Conservation (phyloP, 2,888 invertebrate genomes). For the Nasonovia ribisnigri region DNA sequence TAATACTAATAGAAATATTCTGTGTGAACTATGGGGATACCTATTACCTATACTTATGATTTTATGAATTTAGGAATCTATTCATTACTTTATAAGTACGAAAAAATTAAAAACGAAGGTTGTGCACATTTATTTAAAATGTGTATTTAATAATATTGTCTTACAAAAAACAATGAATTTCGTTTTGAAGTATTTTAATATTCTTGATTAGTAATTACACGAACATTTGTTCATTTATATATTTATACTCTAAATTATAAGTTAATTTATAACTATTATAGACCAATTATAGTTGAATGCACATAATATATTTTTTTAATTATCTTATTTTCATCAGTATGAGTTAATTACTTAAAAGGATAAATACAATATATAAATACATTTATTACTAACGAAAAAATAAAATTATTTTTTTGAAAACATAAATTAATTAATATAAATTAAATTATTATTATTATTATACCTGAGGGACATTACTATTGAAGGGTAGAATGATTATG, state of each 20-base stretch:
- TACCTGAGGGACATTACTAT: too few species aligned
- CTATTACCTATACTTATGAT: neutral
- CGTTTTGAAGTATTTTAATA: neutral
- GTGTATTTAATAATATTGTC: neutral
- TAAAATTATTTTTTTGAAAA: neutral
- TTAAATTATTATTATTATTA: neutral
- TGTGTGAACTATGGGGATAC: neutral
- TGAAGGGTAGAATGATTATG: neutral
- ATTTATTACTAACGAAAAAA: neutral
- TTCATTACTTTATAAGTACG: neutral
- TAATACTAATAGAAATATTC: neutral
- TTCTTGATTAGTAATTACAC: neutral
- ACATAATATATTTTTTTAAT: neutral
- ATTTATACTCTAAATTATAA: neutral
- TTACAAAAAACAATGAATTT: neutral
- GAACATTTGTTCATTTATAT: too few species aligned
- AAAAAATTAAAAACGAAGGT: neutral
- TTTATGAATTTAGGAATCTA: neutral
- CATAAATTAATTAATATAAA: neutral
- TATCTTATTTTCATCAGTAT: neutral
- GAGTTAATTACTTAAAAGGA: neutral
- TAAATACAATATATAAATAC: neutral
- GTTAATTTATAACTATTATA: neutral
- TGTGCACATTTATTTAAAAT: neutral
- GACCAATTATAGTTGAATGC: too few species aligned